Percentiles rank a stretch among this genome's conserved stretches.
Evolutionary conservation across 2,888 invertebrate genomes (phyloP).

Genomic region (Idaea dimidiata): DNA sequence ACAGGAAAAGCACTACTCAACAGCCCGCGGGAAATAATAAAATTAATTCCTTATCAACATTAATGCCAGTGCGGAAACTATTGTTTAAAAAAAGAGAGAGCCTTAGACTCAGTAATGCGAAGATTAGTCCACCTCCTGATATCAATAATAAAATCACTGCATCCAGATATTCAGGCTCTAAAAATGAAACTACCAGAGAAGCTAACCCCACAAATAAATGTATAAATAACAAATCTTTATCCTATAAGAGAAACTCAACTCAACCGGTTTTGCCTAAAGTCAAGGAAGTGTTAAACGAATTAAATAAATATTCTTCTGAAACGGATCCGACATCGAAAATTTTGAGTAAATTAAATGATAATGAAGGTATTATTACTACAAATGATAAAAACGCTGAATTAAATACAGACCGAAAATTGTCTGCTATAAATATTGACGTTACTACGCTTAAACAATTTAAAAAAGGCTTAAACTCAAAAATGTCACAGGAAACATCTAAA

Average conservation of each 20-base stretch:
- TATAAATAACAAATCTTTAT: not conserved
- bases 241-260: not conserved
- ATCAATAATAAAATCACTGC: not conserved
- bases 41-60: constrained; percentile 7
- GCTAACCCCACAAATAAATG: not conserved
- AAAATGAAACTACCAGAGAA: not conserved
- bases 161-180: not conserved
- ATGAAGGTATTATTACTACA: not conserved
- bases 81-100: constrained; percentile 21
- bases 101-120: constrained; percentile 9
- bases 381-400: not conserved
- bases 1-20: constrained; percentile 14
- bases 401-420: not conserved
- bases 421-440: not conserved
- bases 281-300: not conserved
- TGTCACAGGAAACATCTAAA: too few species aligned
- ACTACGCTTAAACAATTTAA: not conserved
- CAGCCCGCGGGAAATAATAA: constrained; percentile 16
- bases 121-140: not conserved
- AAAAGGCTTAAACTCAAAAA: not conserved
- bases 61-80: constrained; percentile 15
- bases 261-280: not conserved
- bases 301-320: not conserved
- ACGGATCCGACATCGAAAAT: not conserved
- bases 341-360: not conserved